These are phyloP conservation scores for Rhinogobius similis DNA, from an alignment of 2,113 vertebrate genomes.

Conservation along the genomic window DNA sequence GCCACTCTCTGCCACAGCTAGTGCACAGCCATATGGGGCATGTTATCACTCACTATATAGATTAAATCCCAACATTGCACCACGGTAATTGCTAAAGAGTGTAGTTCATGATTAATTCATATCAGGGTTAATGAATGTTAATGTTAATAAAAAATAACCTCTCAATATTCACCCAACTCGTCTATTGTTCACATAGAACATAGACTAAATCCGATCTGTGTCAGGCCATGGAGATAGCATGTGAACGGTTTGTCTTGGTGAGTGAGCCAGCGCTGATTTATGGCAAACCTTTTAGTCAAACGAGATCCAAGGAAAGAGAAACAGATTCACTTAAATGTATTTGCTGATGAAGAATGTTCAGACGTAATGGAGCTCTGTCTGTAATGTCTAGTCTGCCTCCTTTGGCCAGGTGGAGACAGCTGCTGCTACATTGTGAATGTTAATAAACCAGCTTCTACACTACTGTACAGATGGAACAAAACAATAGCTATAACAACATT, in stretches of 20 bases:
- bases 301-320: background rate
- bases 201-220: conserved; percentile 71
- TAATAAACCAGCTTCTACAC: conserved; percentile 32
- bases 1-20: conserved; percentile 14
- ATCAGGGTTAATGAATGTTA: conserved; percentile 68
- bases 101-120: conserved; percentile 74
- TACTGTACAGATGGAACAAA: conserved; percentile 15
- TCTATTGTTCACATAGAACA: conserved; percentile 72
- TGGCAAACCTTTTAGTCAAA: background rate
- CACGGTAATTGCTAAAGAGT: conserved; percentile 68
- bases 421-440: conserved; percentile 40
- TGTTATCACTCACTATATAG: conserved; percentile 55
- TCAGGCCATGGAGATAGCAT: conserved; percentile 54
- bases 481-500: conserved; percentile 5
- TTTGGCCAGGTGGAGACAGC: conserved; percentile 36
- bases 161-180: conserved; percentile 71
- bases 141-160: conserved; percentile 68
- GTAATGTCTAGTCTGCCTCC: conserved; percentile 4
- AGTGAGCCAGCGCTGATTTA: conserved; percentile 30
- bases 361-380: background rate
- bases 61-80: conserved; percentile 49
- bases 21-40: conserved; percentile 36
- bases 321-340: background rate
- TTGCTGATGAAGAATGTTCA: background rate
- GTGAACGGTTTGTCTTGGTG: conserved; percentile 22